Conservation (phyloP, 2,113 vertebrate genomes). For the Alosa alosa region DNA sequence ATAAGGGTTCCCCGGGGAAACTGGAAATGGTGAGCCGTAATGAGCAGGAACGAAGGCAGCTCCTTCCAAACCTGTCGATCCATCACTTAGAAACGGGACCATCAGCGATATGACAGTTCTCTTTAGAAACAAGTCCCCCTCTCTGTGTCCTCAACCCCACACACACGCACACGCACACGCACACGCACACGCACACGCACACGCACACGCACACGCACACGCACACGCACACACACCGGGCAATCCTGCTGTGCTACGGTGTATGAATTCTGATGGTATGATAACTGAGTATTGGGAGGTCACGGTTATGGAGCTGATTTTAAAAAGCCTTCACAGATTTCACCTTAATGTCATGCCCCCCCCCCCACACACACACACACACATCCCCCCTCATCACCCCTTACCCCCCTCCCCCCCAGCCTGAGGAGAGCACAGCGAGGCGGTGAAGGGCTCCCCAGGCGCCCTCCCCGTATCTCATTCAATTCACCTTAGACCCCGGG, state of each 20-base stretch:
- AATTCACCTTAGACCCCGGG: constrained; percentile 26
- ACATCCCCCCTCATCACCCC: too few species aligned
- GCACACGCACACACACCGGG: background rate
- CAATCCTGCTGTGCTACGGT: background rate
- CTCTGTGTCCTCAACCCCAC: background rate
- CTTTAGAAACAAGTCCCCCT: background rate
- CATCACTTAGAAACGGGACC: background rate
- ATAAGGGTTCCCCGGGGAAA: background rate
- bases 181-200: background rate
- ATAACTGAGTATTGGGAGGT: background rate
- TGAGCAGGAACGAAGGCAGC: background rate
- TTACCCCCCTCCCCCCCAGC: background rate
- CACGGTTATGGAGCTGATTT: background rate
- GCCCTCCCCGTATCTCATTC: constrained; percentile 23
- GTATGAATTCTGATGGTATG: constrained; percentile 4
- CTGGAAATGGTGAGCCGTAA: too few species aligned
- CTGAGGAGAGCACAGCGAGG: constrained; percentile 4
- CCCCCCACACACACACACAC: background rate
- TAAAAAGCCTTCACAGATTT: background rate
- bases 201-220: background rate
- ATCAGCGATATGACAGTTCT: background rate
- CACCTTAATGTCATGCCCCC: background rate
- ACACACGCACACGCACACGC: background rate
- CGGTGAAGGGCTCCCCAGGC: constrained; percentile 13
- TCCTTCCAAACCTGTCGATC: background rate